Conservation (phyloP, 2,888 invertebrate species). For the Parnassius smintheus region DNA sequence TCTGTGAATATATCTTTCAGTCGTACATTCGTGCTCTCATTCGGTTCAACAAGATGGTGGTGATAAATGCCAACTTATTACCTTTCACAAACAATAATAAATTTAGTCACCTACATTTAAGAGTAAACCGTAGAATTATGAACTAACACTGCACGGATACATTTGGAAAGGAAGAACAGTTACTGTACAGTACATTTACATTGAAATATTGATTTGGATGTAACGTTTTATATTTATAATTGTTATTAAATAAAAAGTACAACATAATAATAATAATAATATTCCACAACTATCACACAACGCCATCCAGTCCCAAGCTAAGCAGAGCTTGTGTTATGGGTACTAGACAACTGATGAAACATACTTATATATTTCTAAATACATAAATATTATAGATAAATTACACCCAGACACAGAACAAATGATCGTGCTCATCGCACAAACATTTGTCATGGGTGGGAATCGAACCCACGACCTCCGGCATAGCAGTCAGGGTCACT, state of each 20-base stretch:
- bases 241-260: slow-evolving; percentile 66
- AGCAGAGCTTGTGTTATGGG: too few relatives aligned
- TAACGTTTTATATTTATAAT: slow-evolving; percentile 60
- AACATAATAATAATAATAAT: too few relatives aligned
- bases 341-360: too few relatives aligned
- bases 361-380: too few relatives aligned
- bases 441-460: too few relatives aligned
- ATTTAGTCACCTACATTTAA: slow-evolving; percentile 57
- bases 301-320: too few relatives aligned
- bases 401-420: too few relatives aligned
- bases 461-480: too few relatives aligned
- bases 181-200: slow-evolving; percentile 71
- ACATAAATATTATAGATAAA: too few relatives aligned
- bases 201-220: slow-evolving; percentile 53
- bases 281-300: too few relatives aligned
- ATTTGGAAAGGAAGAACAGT: slow-evolving; percentile 78
- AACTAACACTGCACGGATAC: slow-evolving; percentile 74
- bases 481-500: too few relatives aligned
- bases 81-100: slow-evolving; percentile 48
- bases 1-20: slow-evolving; percentile 28
- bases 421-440: too few relatives aligned
- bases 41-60: slow-evolving; percentile 33
- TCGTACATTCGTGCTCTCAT: slow-evolving; percentile 31
- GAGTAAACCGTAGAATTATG: slow-evolving; percentile 58
- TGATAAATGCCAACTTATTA: slow-evolving; percentile 48